Percentiles rank a stretch among this genome's conserved stretches.
Evolutionary conservation across 2,888 invertebrate species (phyloP).

Genomic region (Pandemis corylana): DNA sequence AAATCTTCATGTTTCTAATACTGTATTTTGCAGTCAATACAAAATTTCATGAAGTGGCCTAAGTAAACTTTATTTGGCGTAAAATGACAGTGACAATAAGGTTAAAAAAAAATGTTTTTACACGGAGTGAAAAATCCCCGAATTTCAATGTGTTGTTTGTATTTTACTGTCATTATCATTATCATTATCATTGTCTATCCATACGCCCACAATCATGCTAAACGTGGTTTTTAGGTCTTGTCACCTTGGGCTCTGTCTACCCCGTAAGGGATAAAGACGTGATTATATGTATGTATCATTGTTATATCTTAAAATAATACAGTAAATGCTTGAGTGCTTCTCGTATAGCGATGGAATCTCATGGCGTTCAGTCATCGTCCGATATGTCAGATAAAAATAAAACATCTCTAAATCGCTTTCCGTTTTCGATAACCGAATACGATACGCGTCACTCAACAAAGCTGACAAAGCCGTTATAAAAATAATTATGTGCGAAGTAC

Average conservation of each 20-base stretch:
- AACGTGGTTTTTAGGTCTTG: no score
- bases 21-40: no score
- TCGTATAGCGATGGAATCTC: conserved; percentile 14
- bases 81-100: no score
- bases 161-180: background rate
- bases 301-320: background rate
- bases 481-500: background rate
- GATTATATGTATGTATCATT: no score
- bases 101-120: no score
- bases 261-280: no score
- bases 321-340: background rate
- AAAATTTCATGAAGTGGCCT: background rate
- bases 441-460: background rate
- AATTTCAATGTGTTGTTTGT: background rate
- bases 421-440: conserved; percentile 27
- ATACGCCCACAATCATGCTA: no score
- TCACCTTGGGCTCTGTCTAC: no score
- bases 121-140: background rate
- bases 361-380: conserved; percentile 31
- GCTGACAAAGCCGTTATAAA: background rate
- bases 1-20: background rate
- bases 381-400: conserved; percentile 24
- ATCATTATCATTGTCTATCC: no score
- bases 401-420: conserved; percentile 14
- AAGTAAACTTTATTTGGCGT: no score